phyloP scores from a whole-genome alignment of 2,888 invertebrate species.

The Lasioglossum morio region DNA sequence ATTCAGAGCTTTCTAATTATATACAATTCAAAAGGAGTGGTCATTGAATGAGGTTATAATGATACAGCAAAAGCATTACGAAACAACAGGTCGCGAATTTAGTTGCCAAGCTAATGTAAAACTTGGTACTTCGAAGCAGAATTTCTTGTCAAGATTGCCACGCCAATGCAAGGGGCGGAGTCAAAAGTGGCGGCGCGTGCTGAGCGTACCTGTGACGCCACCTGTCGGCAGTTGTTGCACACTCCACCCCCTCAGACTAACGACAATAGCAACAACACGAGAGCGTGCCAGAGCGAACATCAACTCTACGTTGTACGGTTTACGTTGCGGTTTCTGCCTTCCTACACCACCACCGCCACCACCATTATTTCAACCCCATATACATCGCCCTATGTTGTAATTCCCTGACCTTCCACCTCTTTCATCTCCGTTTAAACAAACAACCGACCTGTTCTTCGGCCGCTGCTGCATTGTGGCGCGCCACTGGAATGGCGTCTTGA shows the following conservation, averaged over 20 bases:
- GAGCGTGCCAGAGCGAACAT: conserved; percentile 32
- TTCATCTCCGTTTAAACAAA: conserved; percentile 38
- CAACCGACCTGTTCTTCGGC: conserved; percentile 13
- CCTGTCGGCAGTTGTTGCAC: conserved; percentile 62
- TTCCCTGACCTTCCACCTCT: conserved; percentile 36
- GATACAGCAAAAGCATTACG: too few relatives aligned
- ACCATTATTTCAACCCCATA: background rate
- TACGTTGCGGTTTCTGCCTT: conserved; percentile 2
- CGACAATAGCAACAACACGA: conserved; percentile 38
- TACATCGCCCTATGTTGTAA: background rate
- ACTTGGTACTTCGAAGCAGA: background rate
- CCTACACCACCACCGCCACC: background rate
- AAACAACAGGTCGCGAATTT: too few relatives aligned
- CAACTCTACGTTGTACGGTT: conserved; percentile 18
- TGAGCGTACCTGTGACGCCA: conserved; percentile 67
- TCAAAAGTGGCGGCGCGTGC: conserved; percentile 67
- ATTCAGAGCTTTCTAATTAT: too few relatives aligned
- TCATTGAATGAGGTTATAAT: too few relatives aligned
- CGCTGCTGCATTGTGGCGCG: background rate
- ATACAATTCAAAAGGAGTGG: too few relatives aligned
- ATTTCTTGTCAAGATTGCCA: background rate
- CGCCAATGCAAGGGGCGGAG: conserved; percentile 40
- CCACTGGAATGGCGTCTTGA: conserved; percentile 26
- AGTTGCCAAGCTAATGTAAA: too few relatives aligned
- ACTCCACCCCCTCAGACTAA: conserved; percentile 40